A percentile compares a stretch with the other conserved stretches of the same genome.
These are phyloP conservation scores for Tanytarsus gracilentus DNA, from an alignment of 2,888 invertebrate species.

Conservation along the genomic window DNA sequence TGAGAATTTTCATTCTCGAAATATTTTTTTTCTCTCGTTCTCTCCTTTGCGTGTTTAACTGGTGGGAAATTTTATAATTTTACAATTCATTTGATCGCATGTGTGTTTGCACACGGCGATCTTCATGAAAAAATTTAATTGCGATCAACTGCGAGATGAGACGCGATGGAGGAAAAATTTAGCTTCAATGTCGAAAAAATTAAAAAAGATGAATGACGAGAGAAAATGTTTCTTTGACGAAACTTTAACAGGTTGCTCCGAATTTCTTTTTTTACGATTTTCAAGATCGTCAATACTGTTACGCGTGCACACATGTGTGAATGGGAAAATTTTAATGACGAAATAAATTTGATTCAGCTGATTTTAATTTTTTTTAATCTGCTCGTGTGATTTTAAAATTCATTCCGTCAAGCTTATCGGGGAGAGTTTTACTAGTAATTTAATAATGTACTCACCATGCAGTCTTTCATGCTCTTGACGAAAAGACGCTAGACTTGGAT, in stretches of 20 bases:
- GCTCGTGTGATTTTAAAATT: neutral
- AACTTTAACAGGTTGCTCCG: too few relatives aligned
- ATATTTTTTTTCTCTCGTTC: neutral
- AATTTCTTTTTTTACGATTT: too few relatives aligned
- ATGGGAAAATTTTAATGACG: too few relatives aligned
- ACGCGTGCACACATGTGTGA: too few relatives aligned
- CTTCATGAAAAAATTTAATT: neutral
- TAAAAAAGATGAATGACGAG: neutral
- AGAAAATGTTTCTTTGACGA: neutral
- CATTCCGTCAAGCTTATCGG: neutral
- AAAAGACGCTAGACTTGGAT: constrained; percentile 57
- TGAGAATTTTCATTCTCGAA: too few relatives aligned
- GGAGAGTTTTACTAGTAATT: neutral
- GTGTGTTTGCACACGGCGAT: neutral
- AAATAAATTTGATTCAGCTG: too few relatives aligned
- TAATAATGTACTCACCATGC: constrained; percentile 37
- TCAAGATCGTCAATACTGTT: too few relatives aligned
- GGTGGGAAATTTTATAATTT: neutral
- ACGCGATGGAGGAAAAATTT: neutral
- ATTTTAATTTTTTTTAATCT: too few relatives aligned
- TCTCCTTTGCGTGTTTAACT: neutral
- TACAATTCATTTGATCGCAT: constrained; percentile 9
- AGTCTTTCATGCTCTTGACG: constrained; percentile 43
- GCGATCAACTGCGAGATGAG: neutral
- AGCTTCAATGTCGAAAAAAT: neutral